Conservation (phyloP, 1,140 invertebrate species). For the Drosophila nikananu region DNA sequence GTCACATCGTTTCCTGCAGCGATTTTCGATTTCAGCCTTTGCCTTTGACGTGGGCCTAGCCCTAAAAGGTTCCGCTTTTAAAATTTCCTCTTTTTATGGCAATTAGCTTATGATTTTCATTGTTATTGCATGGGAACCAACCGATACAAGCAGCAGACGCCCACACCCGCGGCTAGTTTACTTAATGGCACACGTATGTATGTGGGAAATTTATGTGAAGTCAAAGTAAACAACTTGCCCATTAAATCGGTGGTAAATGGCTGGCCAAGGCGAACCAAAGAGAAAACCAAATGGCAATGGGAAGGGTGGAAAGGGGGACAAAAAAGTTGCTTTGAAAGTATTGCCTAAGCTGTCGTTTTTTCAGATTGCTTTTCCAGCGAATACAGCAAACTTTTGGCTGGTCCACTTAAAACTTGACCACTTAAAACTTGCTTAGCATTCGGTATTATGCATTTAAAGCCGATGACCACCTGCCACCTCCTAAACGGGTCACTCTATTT, state of each 20-base stretch:
- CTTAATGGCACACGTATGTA: conserved; percentile 46
- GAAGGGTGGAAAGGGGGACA: neutral
- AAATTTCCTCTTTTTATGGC: conserved; percentile 53
- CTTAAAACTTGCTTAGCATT: conserved; percentile 31
- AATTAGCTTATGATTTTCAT: conserved; percentile 62
- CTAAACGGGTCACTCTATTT: neutral
- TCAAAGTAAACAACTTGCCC: conserved; percentile 50
- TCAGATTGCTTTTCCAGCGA: conserved; percentile 17
- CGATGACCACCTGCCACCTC: conserved; percentile 10
- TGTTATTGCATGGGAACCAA: conserved; percentile 45
- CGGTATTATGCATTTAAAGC: conserved; percentile 13
- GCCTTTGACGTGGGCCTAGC: conserved; percentile 57
- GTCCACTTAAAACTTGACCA: conserved; percentile 49
- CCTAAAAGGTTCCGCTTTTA: conserved; percentile 37
- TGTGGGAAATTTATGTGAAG: conserved; percentile 47
- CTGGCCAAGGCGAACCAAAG: conserved; percentile 3
- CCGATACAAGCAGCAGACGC: conserved; percentile 29
- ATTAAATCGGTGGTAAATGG: conserved; percentile 33
- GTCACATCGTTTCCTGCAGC: conserved; percentile 76
- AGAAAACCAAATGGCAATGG: conserved; percentile 3
- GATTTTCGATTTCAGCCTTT: conserved; percentile 60
- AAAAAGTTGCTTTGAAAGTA: conserved; percentile 17
- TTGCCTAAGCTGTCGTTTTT: conserved; percentile 38
- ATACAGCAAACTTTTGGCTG: conserved; percentile 18
- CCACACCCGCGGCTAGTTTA: conserved; percentile 41